Conservation (phyloP, 2,888 invertebrate genomes). For the Brachylomia viminalis region DNA sequence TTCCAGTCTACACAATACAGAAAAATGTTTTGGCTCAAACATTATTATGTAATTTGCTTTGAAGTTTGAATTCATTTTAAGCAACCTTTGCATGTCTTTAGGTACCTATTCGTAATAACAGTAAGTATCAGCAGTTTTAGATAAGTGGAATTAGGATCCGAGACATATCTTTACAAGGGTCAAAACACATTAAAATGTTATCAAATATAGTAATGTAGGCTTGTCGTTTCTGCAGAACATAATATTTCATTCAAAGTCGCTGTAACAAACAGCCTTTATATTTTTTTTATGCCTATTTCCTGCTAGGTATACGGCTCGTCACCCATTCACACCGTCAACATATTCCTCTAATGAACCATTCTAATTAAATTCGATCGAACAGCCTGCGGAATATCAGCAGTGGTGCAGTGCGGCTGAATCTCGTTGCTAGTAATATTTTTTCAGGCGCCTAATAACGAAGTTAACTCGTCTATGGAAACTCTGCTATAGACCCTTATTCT, state of each 20-base stretch:
- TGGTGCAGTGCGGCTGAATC: conserved; percentile 65
- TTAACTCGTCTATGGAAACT: conserved; percentile 25
- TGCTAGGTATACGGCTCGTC: background rate
- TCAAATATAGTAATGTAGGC: background rate
- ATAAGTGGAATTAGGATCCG: conserved; percentile 1
- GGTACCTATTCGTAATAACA: background rate
- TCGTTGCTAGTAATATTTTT: conserved; percentile 60
- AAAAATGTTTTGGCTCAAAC: conserved; percentile 32
- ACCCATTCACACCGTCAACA: conserved; percentile 16
- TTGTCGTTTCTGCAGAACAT: background rate
- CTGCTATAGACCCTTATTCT: background rate
- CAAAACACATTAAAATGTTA: background rate
- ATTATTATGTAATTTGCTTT: conserved; percentile 20
- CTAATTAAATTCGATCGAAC: conserved; percentile 48
- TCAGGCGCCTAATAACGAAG: conserved; percentile 58
- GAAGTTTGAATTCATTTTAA: conserved; percentile 4
- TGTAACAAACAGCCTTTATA: conserved; percentile 6
- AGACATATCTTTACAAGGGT: background rate
- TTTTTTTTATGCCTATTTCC: too few species aligned
- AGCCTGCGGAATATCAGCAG: conserved; percentile 59
- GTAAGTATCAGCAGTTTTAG: background rate
- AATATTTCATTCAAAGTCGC: conserved; percentile 11
- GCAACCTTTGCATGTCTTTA: background rate
- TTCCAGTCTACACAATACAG: conserved; percentile 21
- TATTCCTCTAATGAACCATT: conserved; percentile 34